Evolutionary conservation across 2,888 invertebrate species (phyloP).

Genomic region (Deroplatys truncata): DNA sequence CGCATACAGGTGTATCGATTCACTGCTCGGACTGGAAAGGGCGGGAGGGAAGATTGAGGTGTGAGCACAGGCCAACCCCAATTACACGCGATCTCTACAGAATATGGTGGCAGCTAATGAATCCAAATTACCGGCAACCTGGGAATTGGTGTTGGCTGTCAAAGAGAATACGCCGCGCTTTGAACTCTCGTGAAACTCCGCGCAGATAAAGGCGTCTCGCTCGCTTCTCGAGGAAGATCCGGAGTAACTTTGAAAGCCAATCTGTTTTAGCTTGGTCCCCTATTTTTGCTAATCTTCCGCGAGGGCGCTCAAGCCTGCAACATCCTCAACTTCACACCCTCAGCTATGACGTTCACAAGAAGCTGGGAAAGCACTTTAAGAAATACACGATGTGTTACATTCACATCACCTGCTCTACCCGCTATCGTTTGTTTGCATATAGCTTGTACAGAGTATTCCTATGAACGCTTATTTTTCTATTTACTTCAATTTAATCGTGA

Average conservation of each 20-base stretch:
- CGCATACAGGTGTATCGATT: neutral
- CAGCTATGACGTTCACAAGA: neutral
- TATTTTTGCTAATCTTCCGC: neutral
- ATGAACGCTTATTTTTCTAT: too few species aligned
- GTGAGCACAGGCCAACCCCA: neutral
- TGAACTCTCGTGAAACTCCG: neutral
- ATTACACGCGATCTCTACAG: conserved; percentile 5
- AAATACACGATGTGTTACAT: too few species aligned
- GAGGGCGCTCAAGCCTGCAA: neutral
- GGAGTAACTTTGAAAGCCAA: neutral
- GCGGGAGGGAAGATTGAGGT: neutral
- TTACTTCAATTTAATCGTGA: too few species aligned
- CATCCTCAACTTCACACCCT: neutral
- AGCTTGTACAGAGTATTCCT: too few species aligned
- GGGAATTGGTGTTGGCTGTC: conserved; percentile 16
- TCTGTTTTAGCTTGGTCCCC: neutral
- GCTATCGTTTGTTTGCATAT: too few species aligned
- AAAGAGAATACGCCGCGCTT: conserved; percentile 11
- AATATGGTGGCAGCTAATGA: conserved; percentile 3
- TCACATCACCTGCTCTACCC: too few species aligned
- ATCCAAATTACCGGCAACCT: conserved; percentile 10
- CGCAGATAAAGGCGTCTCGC: too few species aligned
- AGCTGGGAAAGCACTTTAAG: too few species aligned
- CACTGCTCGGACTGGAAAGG: neutral
- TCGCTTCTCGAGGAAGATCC: neutral